Percentiles rank a stretch among this genome's conserved stretches.
Conservation (phyloP, 2,888 invertebrate species). For the Fabriciana adippe region DNA sequence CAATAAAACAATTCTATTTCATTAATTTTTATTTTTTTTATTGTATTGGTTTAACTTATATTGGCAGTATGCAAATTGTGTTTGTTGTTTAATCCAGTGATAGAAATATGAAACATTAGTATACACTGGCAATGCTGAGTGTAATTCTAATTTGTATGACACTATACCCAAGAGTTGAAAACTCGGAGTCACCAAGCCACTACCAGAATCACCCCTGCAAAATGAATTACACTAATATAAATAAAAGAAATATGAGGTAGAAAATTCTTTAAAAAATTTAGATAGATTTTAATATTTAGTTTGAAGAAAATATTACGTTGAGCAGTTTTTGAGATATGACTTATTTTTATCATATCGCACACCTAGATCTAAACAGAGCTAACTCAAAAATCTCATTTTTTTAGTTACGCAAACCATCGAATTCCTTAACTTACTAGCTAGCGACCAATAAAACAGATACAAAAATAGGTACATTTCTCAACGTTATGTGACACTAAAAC, state of each 20-base stretch:
- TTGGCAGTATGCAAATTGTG: conserved; percentile 7
- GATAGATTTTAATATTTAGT: neutral
- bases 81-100: conserved; percentile 47
- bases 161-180: conserved; percentile 53
- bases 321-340: no score
- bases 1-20: neutral
- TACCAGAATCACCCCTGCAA: conserved; percentile 61
- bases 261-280: neutral
- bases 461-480: no score
- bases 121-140: conserved; percentile 51
- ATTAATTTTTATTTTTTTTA: neutral
- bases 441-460: no score
- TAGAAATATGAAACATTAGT: conserved; percentile 55
- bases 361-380: no score
- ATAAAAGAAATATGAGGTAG: neutral
- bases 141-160: conserved; percentile 46
- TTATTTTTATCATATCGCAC: no score
- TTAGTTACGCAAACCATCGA: no score
- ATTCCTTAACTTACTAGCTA: no score
- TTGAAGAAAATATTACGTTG: no score
- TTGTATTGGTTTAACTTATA: neutral
- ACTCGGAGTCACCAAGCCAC: conserved; percentile 48
- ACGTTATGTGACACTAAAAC: no score
- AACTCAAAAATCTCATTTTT: no score
- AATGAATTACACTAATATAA: conserved; percentile 8